phyloP scores from a whole-genome alignment of 2,797 vertebrate genomes.

The Typhlichthys eigenmanni region DNA sequence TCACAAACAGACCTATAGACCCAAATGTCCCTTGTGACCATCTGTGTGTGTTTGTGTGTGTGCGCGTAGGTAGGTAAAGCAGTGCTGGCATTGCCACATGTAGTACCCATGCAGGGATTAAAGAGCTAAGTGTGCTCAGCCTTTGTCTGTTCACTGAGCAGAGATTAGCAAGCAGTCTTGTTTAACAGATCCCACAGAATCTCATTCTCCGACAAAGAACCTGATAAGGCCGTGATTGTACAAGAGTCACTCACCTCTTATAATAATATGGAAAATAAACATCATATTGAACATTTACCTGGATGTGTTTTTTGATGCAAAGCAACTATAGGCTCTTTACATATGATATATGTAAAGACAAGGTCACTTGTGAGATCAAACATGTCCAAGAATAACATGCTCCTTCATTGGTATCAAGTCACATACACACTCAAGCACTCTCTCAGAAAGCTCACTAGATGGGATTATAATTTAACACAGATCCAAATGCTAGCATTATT shows the following conservation, averaged over 20 bases:
- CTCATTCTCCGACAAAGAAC: conserved; percentile 58
- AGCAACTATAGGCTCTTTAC: conserved; percentile 2
- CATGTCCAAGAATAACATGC: conserved; percentile 35
- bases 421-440: conserved; percentile 5
- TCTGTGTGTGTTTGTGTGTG: conserved; percentile 18
- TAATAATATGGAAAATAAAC: conserved; percentile 35
- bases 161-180: conserved; percentile 65
- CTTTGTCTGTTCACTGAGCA: conserved; percentile 61
- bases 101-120: conserved; percentile 60
- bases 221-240: conserved; percentile 57
- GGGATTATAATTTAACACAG: neutral
- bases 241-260: conserved; percentile 39
- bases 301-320: conserved; percentile 4
- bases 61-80: conserved; percentile 8
- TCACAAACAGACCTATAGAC: conserved; percentile 72
- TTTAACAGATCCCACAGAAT: conserved; percentile 65
- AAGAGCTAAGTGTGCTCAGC: conserved; percentile 67
- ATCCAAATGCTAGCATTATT: neutral
- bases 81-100: conserved; percentile 37
- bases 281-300: conserved; percentile 25
- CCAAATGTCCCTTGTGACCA: conserved; percentile 52
- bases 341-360: conserved; percentile 22
- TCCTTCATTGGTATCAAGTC: conserved; percentile 21
- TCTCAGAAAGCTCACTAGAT: neutral
- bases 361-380: conserved; percentile 28